Conservation (phyloP, 1,140 invertebrate genomes). For the Pissodes strobi region DNA sequence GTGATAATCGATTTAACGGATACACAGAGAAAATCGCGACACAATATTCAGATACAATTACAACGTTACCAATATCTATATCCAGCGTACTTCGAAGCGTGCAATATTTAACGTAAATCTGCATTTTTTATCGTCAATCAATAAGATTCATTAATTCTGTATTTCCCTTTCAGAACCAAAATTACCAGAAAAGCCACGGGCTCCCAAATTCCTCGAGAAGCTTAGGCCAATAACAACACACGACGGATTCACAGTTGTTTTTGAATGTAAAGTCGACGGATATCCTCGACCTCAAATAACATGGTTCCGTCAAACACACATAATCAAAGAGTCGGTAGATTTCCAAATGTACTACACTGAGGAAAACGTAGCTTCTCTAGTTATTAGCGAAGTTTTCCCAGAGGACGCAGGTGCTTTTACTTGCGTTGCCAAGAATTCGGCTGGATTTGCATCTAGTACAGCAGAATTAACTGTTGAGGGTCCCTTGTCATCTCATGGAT, state of each 20-base stretch:
- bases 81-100: too few relatives aligned
- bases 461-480: slow-evolving; percentile 88
- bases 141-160: too few relatives aligned
- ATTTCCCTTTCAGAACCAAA: slow-evolving; percentile 71
- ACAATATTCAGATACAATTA: too few relatives aligned
- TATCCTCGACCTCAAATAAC: slow-evolving; percentile 88
- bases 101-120: too few relatives aligned
- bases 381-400: slow-evolving; percentile 94
- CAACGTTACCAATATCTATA: too few relatives aligned
- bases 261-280: slow-evolving; percentile 90
- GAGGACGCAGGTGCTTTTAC: slow-evolving; percentile 97
- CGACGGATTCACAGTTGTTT: slow-evolving; percentile 86
- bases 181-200: slow-evolving; percentile 74
- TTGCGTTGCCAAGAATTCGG: slow-evolving; percentile 93
- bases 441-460: slow-evolving; percentile 89
- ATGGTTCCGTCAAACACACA: slow-evolving; percentile 92
- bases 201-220: slow-evolving; percentile 85
- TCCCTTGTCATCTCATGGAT: slow-evolving; percentile 85
- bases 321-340: slow-evolving; percentile 87
- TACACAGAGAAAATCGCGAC: too few relatives aligned
- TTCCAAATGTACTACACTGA: slow-evolving; percentile 93
- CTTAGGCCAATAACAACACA: slow-evolving; percentile 79
- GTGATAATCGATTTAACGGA: too few relatives aligned
- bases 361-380: slow-evolving; percentile 87
- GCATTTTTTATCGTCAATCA: too few relatives aligned